These are phyloP conservation scores for Lypha dubia DNA, from an alignment of 2,888 invertebrate genomes.

Conservation along the genomic window DNA sequence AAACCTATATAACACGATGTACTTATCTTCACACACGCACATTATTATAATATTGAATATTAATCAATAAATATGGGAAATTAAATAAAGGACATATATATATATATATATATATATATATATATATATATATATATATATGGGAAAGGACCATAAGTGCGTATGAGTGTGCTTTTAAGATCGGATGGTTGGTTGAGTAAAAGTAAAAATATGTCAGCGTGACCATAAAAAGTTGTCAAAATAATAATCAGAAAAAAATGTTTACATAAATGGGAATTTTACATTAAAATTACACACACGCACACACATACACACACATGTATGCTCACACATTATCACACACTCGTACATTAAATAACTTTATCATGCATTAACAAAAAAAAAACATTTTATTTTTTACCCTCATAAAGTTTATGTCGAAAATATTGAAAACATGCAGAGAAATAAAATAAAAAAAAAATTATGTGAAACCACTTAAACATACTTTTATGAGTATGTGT, in stretches of 20 bases:
- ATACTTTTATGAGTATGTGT: no score
- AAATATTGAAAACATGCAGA: conserved; percentile 29
- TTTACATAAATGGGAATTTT: conserved; percentile 22
- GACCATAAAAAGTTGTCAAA: conserved; percentile 52
- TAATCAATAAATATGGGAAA: conserved; percentile 55
- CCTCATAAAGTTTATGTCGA: conserved; percentile 30
- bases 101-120: no score
- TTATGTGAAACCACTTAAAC: conserved; percentile 58
- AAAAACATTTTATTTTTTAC: conserved; percentile 32
- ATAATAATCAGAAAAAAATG: conserved; percentile 7
- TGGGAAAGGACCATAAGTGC: not conserved
- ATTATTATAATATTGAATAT: conserved; percentile 49
- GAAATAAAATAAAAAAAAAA: conserved; percentile 7
- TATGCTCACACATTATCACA: no score
- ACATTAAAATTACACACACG: conserved; percentile 20
- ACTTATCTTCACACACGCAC: no score
- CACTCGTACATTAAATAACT: not conserved
- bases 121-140: no score
- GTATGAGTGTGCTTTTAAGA: not conserved
- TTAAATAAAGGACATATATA: no score
- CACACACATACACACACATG: not conserved
- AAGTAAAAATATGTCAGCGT: conserved; percentile 57
- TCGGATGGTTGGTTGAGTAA: conserved; percentile 14
- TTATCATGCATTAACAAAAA: conserved; percentile 45
- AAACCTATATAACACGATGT: no score